A percentile compares a stretch with the other conserved stretches of the same genome.
Evolutionary conservation across 2,888 invertebrate genomes (phyloP).

Genomic region (Marasmarcha lunaedactyla): DNA sequence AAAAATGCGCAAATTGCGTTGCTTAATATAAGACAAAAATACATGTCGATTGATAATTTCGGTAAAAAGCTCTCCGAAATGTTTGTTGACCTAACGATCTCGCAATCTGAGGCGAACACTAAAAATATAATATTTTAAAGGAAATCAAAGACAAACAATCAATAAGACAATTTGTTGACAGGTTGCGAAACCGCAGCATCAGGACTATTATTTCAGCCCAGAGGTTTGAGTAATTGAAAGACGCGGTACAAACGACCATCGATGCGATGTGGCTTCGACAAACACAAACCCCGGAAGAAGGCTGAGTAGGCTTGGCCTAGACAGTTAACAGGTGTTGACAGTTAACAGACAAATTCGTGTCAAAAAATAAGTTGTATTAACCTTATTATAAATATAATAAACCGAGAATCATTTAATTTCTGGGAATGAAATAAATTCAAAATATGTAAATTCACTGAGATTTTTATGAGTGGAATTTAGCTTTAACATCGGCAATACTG

Average conservation of each 20-base stretch:
- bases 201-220: conserved; percentile 8
- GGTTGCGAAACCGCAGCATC: conserved; percentile 7
- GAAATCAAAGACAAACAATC: conserved; percentile 6
- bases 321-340: background rate
- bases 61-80: conserved; percentile 6
- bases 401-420: too few relatives aligned
- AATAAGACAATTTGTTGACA: conserved; percentile 9
- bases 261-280: conserved; percentile 4
- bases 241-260: conserved; percentile 10
- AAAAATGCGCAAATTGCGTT: conserved; percentile 7
- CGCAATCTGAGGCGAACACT: conserved; percentile 6
- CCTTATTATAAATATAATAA: too few relatives aligned
- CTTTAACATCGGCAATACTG: too few relatives aligned
- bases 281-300: background rate
- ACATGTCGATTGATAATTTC: conserved; percentile 2
- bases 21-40: conserved; percentile 3
- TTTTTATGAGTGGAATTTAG: too few relatives aligned
- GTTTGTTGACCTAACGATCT: conserved; percentile 9
- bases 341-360: background rate
- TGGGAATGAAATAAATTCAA: too few relatives aligned
- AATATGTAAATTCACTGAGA: too few relatives aligned
- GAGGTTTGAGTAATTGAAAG: conserved; percentile 8
- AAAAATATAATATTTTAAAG: conserved; percentile 4
- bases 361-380: too few relatives aligned
- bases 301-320: background rate